Base-by-base conservation (phyloP, 2,797 vertebrate species). In the Anabas testudineus region DNA sequence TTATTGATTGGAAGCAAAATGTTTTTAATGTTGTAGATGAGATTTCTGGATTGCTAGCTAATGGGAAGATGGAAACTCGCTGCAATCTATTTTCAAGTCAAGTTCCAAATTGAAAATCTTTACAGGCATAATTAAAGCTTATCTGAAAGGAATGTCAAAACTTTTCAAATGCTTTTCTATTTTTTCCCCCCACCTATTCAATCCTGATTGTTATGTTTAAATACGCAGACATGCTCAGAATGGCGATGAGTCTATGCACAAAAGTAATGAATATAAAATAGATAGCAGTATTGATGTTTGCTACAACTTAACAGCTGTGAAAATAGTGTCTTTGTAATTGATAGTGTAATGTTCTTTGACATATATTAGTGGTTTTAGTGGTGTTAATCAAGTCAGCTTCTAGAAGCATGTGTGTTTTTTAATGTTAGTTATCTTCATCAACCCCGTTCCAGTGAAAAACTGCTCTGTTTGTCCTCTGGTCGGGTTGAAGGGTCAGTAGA, bases 1-100 rank as follows among this genome's bases (percentile, higher is more conserved):
- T 90, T 93, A 95, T 95, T 93, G 94, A 95, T 95, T 91, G 89
- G 77, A 90, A 87, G 90, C 88, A 91, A 95, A 94, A 94, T 93
- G 91, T 94, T 94, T 95, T 94, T 94, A 95, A 95, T 94, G 93
- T 94, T 94, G 92, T 91, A 94, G 93, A 95, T 95, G 93, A 94
- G 94, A 93, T 94, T 94, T 93, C 91, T 82, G 92, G 93, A 95
- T 94, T 93, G 91, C 84, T 62, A 80, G 82, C 89, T 94, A 94
- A 94, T 93, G 91, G 93, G 89, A 88, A 94, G 92, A 90, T 92
- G 84, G 92, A 91, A 88, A 83, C 87, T 83, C 64, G 14, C 88
- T 90, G 87, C 93, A 94, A 95, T 95, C 92, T 93, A 91, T 94
- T 94, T 88, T 91, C 86, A 91, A 92, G 93, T 91, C 88, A 85